Conservation (phyloP, 2,113 vertebrate species). For the Chionodraco myersi region DNA sequence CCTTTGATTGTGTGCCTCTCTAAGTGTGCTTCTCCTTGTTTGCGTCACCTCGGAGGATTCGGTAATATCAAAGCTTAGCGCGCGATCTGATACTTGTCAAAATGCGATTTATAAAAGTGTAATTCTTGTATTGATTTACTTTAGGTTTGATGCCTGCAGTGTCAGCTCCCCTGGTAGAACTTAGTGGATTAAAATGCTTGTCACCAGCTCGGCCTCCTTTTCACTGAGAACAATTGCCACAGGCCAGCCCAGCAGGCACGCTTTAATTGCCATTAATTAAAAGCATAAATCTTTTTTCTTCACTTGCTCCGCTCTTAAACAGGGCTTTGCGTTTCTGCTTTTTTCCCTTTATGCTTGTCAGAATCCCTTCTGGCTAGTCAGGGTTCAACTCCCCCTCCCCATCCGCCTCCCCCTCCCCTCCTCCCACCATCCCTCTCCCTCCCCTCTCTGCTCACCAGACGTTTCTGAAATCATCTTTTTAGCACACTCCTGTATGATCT, state of each 20-base stretch:
- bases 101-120: slow-evolving; percentile 99
- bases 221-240: slow-evolving; percentile 99
- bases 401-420: slow-evolving; percentile 53
- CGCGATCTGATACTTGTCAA: slow-evolving; percentile 99
- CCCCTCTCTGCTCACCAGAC: slow-evolving; percentile 78
- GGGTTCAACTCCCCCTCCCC: slow-evolving; percentile 85
- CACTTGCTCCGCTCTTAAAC: slow-evolving; percentile 98
- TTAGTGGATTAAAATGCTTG: slow-evolving; percentile 99
- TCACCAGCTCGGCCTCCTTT: slow-evolving; percentile 99
- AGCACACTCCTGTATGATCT: slow-evolving; percentile 92
- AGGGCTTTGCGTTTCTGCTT: slow-evolving; percentile 90
- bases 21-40: slow-evolving; percentile 97
- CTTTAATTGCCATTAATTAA: slow-evolving; percentile 99
- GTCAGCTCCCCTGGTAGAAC: slow-evolving; percentile 99
- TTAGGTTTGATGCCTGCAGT: slow-evolving; percentile 99
- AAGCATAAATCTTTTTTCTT: slow-evolving; percentile 99
- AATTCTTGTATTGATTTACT: slow-evolving; percentile 99
- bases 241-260: slow-evolving; percentile 99
- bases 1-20: slow-evolving; percentile 99
- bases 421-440: slow-evolving; percentile 61
- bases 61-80: slow-evolving; percentile 96
- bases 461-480: slow-evolving; percentile 94
- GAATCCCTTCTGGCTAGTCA: slow-evolving; percentile 98
- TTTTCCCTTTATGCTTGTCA: slow-evolving; percentile 88
- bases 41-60: slow-evolving; percentile 98